Percentiles rank a stretch among this genome's conserved stretches.
These are phyloP conservation scores for Tinea trinotella DNA, from an alignment of 2,888 invertebrate genomes.

Conservation along the genomic window DNA sequence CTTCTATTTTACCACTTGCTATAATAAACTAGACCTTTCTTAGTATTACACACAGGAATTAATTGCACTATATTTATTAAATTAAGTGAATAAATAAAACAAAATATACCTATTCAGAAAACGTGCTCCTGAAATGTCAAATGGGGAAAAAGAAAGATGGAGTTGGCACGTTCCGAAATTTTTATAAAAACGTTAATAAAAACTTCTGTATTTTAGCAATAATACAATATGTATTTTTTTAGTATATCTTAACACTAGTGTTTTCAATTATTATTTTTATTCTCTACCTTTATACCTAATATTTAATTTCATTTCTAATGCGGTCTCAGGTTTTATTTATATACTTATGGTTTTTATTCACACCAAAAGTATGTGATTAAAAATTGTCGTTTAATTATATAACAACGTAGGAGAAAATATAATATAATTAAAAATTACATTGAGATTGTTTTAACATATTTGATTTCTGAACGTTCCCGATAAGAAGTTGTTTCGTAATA, in stretches of 20 bases:
- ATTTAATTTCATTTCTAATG: neutral
- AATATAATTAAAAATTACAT: too few relatives aligned
- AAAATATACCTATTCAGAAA: constrained; percentile 41
- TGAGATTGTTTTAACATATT: neutral
- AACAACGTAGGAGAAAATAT: too few relatives aligned
- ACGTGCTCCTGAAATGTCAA: constrained; percentile 53
- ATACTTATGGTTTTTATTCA: too few relatives aligned
- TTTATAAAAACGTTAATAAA: too few relatives aligned
- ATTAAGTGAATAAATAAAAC: neutral
- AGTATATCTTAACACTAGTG: neutral
- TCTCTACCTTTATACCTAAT: too few relatives aligned
- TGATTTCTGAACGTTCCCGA: constrained; percentile 35
- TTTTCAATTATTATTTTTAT: too few relatives aligned
- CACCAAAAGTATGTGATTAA: too few relatives aligned
- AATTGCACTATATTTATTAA: too few relatives aligned
- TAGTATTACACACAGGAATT: neutral
- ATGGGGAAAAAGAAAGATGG: constrained; percentile 30
- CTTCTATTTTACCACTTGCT: neutral
- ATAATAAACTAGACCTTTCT: neutral
- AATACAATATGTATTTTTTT: neutral
- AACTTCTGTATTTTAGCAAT: neutral
- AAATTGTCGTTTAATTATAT: too few relatives aligned
- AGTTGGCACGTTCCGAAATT: constrained; percentile 19
- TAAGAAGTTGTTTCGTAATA: constrained; percentile 23
- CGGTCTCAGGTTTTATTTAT: too few relatives aligned